Percentiles rank a stretch among this genome's conserved stretches.
phyloP scores from a whole-genome alignment of 2,113 vertebrate genomes.

The Laticauda laticaudata region DNA sequence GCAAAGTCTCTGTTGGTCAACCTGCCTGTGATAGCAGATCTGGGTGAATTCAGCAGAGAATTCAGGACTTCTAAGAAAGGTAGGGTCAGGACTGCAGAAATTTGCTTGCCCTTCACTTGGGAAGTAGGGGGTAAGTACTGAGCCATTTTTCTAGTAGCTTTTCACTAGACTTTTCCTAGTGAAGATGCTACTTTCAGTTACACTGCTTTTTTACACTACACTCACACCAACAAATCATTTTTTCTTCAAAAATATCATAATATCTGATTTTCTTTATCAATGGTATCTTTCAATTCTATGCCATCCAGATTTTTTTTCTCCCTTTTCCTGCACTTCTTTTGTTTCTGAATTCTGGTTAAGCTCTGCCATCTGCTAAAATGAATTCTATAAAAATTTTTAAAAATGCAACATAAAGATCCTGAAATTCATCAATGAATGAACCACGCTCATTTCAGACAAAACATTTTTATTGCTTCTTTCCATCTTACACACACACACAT shows the following conservation, averaged over 20 bases:
- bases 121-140: neutral
- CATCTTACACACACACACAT: too few species aligned
- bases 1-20: neutral
- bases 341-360: conserved; percentile 10
- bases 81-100: neutral
- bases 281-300: neutral
- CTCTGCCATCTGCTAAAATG: neutral
- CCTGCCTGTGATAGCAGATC: neutral
- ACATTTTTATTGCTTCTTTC: neutral
- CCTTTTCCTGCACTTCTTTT: neutral
- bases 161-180: neutral
- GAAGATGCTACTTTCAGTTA: neutral
- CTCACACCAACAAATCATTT: neutral
- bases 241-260: neutral
- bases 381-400: neutral
- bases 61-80: neutral
- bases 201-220: neutral
- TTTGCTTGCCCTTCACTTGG: neutral
- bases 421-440: conserved; percentile 23
- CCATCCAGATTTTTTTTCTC: neutral
- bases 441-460: neutral
- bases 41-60: neutral
- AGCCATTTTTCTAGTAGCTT: neutral
- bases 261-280: neutral
- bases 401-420: neutral